A percentile compares a stretch with the other conserved stretches of the same genome.
Evolutionary conservation across 2,113 vertebrate species (phyloP).

Genomic region (Oncorhynchus clarkii): DNA sequence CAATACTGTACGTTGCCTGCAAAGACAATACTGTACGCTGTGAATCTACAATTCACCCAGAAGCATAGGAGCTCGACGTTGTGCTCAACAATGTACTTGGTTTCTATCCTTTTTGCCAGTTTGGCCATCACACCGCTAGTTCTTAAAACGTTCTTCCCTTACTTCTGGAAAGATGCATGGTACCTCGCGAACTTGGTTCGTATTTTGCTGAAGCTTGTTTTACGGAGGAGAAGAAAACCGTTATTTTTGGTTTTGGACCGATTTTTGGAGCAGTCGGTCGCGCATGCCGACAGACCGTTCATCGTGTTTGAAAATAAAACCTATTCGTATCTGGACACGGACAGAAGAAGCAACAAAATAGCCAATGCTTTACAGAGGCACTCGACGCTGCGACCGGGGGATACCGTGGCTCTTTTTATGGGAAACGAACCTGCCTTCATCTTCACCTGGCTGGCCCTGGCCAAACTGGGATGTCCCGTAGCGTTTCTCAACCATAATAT

Average conservation of each 20-base stretch:
- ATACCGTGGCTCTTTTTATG: constrained; percentile 79
- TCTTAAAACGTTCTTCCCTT: constrained; percentile 54
- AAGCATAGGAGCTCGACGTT: constrained; percentile 4
- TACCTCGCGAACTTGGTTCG: constrained; percentile 53
- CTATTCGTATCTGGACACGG: constrained; percentile 66
- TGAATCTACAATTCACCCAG: background rate
- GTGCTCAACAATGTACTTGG: constrained; percentile 15
- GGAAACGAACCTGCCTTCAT: constrained; percentile 80
- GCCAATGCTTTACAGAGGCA: constrained; percentile 72
- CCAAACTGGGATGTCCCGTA: constrained; percentile 78
- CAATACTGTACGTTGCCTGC: too few species aligned
- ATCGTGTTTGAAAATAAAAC: constrained; percentile 66
- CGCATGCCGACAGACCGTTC: constrained; percentile 65
- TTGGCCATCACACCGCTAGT: constrained; percentile 54
- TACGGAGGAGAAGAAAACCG: constrained; percentile 54
- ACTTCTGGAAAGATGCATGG: constrained; percentile 68
- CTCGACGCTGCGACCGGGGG: constrained; percentile 65
- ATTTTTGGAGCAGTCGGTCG: constrained; percentile 62
- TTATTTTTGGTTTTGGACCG: constrained; percentile 64
- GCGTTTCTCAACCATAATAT: constrained; percentile 82
- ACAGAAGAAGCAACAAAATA: constrained; percentile 71
- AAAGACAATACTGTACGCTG: too few species aligned
- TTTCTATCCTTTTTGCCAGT: constrained; percentile 55
- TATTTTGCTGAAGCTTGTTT: constrained; percentile 41
- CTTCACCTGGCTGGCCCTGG: constrained; percentile 80